Conservation (phyloP, 2,797 vertebrate genomes). For the Octomys mimax region DNA sequence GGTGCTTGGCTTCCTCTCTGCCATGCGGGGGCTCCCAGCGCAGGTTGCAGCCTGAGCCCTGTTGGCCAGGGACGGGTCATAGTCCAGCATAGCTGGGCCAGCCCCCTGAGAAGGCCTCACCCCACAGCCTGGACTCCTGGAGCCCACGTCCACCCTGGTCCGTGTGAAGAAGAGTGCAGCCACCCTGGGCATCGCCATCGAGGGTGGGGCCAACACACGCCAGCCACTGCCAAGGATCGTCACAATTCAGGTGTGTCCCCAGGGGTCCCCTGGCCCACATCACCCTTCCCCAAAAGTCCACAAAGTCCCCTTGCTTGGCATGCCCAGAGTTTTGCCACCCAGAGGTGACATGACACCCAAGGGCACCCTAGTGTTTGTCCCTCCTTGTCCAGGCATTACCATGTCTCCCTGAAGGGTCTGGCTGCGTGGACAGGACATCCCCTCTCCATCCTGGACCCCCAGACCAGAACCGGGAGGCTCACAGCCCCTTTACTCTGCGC, state of each 20-base stretch:
- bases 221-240: slow-evolving; percentile 98
- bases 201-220: slow-evolving; percentile 97
- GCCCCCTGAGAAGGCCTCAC: not conserved
- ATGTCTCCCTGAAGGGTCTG: not conserved
- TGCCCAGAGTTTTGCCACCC: not conserved
- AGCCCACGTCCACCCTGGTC: slow-evolving; percentile 95
- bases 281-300: not conserved
- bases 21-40: not conserved
- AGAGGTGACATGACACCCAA: not conserved
- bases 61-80: not conserved
- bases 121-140: slow-evolving; percentile 95
- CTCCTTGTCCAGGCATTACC: not conserved
- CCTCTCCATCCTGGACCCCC: not conserved
- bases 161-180: slow-evolving; percentile 95
- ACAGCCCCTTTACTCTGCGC: not conserved
- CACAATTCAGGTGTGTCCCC: slow-evolving; percentile 94
- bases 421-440: not conserved
- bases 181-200: slow-evolving; percentile 98
- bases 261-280: rapidly evolving
- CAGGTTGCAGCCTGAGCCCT: not conserved
- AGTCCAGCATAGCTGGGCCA: not conserved
- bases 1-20: not conserved
- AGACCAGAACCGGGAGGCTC: not conserved
- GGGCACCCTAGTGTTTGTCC: not conserved
- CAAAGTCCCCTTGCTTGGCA: not conserved